A percentile compares a stretch with the other conserved stretches of the same genome.
These are phyloP conservation scores for Atrichornis clamosus DNA, from an alignment of 2,113 vertebrate species.

Conservation along the genomic window DNA sequence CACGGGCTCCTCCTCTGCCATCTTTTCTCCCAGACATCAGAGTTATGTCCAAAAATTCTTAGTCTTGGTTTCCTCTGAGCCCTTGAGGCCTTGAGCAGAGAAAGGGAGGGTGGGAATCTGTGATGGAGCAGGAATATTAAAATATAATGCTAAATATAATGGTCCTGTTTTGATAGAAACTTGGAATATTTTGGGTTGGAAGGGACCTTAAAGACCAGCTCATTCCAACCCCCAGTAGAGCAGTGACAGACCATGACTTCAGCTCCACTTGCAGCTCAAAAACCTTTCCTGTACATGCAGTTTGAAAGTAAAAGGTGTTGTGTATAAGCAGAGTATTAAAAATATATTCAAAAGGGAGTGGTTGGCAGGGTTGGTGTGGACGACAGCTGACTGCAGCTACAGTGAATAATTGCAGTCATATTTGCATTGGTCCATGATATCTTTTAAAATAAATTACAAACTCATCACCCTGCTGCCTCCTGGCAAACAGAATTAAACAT, in stretches of 20 bases:
- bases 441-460: neutral
- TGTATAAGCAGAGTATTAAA: neutral
- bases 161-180: neutral
- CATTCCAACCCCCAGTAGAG: neutral
- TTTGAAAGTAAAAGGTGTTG: neutral
- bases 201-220: neutral
- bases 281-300: neutral
- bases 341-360: neutral
- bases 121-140: neutral
- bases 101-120: neutral
- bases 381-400: neutral
- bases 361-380: neutral
- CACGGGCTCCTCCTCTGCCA: neutral
- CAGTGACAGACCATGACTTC: neutral
- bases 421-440: neutral
- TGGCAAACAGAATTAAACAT: constrained; percentile 20
- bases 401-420: neutral
- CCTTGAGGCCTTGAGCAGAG: neutral
- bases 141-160: neutral
- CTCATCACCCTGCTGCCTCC: neutral
- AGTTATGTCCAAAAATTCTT: neutral
- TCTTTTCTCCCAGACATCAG: neutral
- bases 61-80: neutral
- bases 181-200: neutral
- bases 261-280: neutral